These are phyloP conservation scores for Electrophaes corylata DNA, from an alignment of 2,888 invertebrate genomes.

Conservation along the genomic window DNA sequence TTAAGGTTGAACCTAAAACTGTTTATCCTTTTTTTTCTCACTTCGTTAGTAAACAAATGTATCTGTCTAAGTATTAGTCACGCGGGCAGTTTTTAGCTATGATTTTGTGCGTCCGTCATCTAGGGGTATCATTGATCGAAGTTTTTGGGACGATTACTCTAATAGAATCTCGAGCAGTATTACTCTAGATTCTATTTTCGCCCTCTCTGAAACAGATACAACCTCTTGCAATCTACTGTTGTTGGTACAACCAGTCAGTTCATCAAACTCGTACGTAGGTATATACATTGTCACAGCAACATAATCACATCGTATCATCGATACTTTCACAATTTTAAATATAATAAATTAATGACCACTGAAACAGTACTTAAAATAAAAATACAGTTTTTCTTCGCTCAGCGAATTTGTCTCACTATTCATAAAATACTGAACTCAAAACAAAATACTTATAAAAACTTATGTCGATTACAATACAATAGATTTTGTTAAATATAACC, in stretches of 20 bases:
- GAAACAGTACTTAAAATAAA: conserved; percentile 56
- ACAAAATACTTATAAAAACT: conserved; percentile 48
- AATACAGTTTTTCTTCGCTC: conserved; percentile 64
- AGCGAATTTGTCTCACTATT: conserved; percentile 71
- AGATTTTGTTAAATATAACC: conserved; percentile 26
- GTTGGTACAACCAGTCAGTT: conserved; percentile 40
- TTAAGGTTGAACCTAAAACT: too few relatives aligned
- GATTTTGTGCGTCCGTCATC: too few relatives aligned
- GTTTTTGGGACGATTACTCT: too few relatives aligned
- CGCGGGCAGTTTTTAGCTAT: too few relatives aligned
- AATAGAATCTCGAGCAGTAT: not conserved
- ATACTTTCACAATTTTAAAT: conserved; percentile 50
- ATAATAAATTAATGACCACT: conserved; percentile 51
- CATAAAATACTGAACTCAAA: conserved; percentile 59
- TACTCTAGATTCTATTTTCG: not conserved
- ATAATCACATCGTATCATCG: conserved; percentile 77
- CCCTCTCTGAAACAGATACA: not conserved
- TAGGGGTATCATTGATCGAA: too few relatives aligned
- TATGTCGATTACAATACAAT: conserved; percentile 40
- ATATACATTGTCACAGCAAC: conserved; percentile 77
- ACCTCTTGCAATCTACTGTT: not conserved
- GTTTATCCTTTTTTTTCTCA: too few relatives aligned
- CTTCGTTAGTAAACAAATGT: too few relatives aligned
- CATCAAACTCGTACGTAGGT: conserved; percentile 17
- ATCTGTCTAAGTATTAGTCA: too few relatives aligned